Conservation (phyloP, 2,113 vertebrate genomes). For the Mirounga angustirostris region DNA sequence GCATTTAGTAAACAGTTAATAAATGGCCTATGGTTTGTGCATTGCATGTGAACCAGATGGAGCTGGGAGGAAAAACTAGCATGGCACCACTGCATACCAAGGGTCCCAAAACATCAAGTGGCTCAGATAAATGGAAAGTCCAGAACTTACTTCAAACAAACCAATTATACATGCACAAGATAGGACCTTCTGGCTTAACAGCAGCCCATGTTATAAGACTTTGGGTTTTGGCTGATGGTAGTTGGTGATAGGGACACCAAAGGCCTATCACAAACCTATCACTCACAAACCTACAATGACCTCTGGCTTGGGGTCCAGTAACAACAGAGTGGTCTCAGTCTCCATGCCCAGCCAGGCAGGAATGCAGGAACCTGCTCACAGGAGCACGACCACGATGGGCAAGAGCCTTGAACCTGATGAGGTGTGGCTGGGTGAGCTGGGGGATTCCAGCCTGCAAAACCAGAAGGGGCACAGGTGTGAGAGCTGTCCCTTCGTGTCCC, state of each 20-base stretch:
- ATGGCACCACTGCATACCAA: background rate
- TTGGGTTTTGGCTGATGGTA: background rate
- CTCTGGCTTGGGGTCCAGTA: background rate
- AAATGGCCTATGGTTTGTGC: background rate
- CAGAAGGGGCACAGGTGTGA: background rate
- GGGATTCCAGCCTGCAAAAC: background rate
- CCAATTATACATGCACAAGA: background rate
- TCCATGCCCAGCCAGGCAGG: background rate
- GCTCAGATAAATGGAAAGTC: background rate
- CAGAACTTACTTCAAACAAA: background rate
- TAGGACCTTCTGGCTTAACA: background rate
- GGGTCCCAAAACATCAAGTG: background rate
- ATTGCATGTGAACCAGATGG: too few species aligned
- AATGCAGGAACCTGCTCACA: background rate
- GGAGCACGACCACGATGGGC: background rate
- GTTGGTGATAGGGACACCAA: background rate
- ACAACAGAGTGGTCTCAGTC: background rate
- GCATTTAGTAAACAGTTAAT: background rate
- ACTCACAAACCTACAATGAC: background rate
- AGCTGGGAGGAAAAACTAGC: background rate
- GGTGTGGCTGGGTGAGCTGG: background rate
- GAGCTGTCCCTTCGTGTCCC: background rate
- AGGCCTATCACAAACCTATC: background rate
- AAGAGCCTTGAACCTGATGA: background rate
- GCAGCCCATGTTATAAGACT: background rate